Base-by-base conservation (phyloP, 2,113 vertebrate genomes). In the Petaurus breviceps region DNA sequence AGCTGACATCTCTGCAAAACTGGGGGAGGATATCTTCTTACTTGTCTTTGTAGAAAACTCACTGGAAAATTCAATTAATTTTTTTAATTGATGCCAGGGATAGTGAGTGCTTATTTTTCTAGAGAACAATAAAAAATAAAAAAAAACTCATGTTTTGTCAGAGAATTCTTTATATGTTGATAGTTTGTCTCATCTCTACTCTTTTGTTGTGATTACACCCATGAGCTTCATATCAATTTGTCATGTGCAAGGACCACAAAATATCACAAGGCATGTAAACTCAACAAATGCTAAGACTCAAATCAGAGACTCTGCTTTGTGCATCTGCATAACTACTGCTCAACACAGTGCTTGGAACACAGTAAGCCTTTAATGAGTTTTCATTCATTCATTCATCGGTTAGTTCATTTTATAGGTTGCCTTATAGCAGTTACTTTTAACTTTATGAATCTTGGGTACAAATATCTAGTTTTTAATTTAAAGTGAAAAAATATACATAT, bases 11-110 rank as follows among this genome's bases (percentile, higher is more conserved):
- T 91, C 84, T 51, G 14, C 95, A 31, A 91, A 93, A 53, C 94
- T 95, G 52, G 37, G 89, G 91, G n/a, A 95, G 91, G 96, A 94
- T 94, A 55, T 91, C 53, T 97, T 97, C 94, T 54, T 93, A 91
- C 89, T 49, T 96, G 6, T 84, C 19, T 84, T 43, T 84, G 28
- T 11, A 94, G 93, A 96, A 89, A 90, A 94, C 77, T 46, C 89
- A 84, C 3, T 49, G 25, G 51, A 90, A 95, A 96, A 77, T 95
- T 92, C 51, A 43, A 51, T 51, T 50, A 23, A 90, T 94, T 54
- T 84, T 31, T 61, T 61, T 3, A 14, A 77, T 84, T 51, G 68
- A 94, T 31, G 46, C 49, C 90, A 51, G 47, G 12, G 23, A 53
- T 57, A 95, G 49, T 94, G 16, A 91, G 89, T 51, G 28, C 51